Evolutionary conservation across 2,113 vertebrate genomes (phyloP).

Genomic region (Grus americana): DNA sequence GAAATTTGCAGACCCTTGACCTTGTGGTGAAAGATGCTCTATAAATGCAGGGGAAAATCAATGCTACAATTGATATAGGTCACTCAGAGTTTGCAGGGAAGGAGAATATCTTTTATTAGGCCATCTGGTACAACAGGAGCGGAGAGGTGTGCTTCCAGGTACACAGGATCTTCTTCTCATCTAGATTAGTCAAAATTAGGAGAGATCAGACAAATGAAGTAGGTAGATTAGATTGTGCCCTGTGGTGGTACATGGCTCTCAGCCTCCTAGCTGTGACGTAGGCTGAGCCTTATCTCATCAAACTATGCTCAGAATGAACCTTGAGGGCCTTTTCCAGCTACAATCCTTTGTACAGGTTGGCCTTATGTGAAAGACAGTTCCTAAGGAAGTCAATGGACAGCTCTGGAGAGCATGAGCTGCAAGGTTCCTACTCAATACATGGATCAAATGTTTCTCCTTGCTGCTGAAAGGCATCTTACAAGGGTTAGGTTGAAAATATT

Average conservation of each 20-base stretch:
- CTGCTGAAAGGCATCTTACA: neutral
- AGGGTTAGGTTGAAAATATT: neutral
- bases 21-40: neutral
- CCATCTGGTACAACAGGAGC: neutral
- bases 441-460: neutral
- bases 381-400: neutral
- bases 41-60: neutral
- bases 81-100: neutral
- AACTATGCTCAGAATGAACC: conserved; percentile 43
- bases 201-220: conserved; percentile 16
- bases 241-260: neutral
- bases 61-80: neutral
- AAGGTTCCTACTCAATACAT: rapidly evolving
- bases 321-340: neutral
- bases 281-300: conserved; percentile 14
- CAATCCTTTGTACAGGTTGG: neutral
- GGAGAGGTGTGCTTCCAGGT: neutral
- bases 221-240: conserved; percentile 7
- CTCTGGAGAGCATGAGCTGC: neutral
- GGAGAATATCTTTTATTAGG: neutral
- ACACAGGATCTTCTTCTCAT: neutral
- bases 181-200: conserved; percentile 15
- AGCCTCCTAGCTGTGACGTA: neutral
- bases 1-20: neutral
- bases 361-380: neutral